Evolutionary conservation across 23 tunicate species (phyloP).

Genomic region (Ascidia mentula): DNA sequence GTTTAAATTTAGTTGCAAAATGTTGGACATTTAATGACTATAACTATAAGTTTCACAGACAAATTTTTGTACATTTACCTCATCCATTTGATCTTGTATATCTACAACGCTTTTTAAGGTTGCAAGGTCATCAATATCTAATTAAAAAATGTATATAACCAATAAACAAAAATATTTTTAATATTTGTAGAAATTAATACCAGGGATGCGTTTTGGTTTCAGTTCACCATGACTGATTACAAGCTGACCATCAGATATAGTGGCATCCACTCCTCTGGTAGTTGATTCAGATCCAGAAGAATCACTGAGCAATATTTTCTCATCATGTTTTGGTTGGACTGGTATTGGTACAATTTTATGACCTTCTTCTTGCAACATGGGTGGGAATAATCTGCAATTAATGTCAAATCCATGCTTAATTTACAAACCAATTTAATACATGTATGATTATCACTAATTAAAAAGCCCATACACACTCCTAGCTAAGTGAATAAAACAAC

Average conservation of each 20-base stretch:
- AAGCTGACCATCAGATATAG: constrained; percentile 89
- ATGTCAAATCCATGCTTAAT: background rate
- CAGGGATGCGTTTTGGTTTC: constrained; percentile 24
- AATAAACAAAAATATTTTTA: too few relatives aligned
- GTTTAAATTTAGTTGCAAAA: too few relatives aligned
- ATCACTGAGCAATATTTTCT: background rate
- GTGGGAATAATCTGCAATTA: background rate
- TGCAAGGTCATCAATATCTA: background rate
- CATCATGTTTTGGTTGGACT: background rate
- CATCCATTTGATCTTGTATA: background rate
- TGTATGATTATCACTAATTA: too few relatives aligned
- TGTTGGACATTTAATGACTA: too few relatives aligned
- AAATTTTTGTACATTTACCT: background rate
- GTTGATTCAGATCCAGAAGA: constrained; percentile 13
- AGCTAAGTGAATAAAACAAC: too few relatives aligned
- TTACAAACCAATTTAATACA: too few relatives aligned
- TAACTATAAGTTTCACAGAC: too few relatives aligned
- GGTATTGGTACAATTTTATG: background rate
- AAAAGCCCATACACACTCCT: too few relatives aligned
- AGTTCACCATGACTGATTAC: constrained; percentile 90
- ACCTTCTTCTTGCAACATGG: background rate
- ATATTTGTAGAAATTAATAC: too few relatives aligned
- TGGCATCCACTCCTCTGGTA: constrained; percentile 34
- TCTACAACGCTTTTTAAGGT: background rate
- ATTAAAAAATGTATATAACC: too few relatives aligned